phyloP scores from a whole-genome alignment of 2,113 vertebrate species.

The Aplodontia rufa region DNA sequence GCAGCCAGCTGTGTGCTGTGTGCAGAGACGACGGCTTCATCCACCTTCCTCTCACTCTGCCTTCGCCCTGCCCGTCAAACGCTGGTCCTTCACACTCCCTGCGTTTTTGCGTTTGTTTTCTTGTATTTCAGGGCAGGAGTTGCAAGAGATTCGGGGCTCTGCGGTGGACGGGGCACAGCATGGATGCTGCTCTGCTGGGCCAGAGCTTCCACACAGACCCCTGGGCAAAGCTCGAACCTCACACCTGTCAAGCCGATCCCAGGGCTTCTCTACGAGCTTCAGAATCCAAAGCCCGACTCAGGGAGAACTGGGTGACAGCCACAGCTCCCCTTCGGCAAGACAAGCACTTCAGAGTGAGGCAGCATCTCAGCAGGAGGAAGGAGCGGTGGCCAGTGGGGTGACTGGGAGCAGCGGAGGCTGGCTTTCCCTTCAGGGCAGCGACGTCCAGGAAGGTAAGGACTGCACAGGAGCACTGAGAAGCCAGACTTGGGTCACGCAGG shows the following conservation, averaged over 20 bases:
- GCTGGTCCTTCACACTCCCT: background rate
- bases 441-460: rapidly evolving
- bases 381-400: too few species aligned
- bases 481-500: background rate
- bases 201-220: too few species aligned
- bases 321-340: background rate
- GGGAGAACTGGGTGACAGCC: background rate
- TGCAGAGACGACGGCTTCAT: background rate
- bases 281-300: background rate
- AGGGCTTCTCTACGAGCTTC: background rate
- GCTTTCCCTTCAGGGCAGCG: background rate
- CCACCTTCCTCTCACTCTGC: background rate
- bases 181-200: background rate
- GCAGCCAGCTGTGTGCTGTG: too few species aligned
- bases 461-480: rapidly evolving
- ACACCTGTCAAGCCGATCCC: too few species aligned
- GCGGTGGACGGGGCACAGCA: background rate
- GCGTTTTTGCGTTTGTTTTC: background rate
- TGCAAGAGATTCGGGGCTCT: background rate
- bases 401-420: too few species aligned
- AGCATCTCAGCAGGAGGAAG: background rate
- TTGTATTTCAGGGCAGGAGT: background rate
- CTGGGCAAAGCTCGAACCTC: background rate
- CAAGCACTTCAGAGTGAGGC: background rate
- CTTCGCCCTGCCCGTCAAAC: background rate